Conservation (phyloP, 2,113 vertebrate genomes). For the Archilochus colubris region DNA sequence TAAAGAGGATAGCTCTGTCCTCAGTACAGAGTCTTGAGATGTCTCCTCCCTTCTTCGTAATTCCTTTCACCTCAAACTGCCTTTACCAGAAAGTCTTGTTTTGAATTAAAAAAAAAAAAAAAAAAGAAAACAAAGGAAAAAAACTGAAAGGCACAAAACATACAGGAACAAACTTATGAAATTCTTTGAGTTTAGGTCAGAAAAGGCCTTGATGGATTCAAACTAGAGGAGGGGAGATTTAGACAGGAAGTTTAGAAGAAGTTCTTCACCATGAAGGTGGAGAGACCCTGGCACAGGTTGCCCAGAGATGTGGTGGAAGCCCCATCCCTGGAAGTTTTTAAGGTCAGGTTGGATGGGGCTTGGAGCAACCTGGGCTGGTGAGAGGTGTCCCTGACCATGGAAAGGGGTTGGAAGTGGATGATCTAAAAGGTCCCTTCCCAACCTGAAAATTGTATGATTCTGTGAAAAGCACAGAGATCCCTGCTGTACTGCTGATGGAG, state of each 20-base stretch:
- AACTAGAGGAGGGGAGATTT: no score
- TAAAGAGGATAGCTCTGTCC: not conserved
- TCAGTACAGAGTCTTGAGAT: not conserved
- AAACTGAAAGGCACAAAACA: not conserved
- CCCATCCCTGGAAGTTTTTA: no score
- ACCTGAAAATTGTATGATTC: no score
- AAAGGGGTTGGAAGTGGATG: no score
- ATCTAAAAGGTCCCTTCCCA: no score
- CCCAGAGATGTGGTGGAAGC: no score
- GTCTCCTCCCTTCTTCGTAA: not conserved
- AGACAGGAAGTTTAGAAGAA: no score
- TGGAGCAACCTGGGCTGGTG: no score
- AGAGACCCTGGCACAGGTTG: no score
- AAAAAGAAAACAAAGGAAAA: not conserved
- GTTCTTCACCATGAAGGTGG: no score
- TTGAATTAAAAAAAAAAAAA: not conserved
- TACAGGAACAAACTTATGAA: not conserved
- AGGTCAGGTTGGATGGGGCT: no score
- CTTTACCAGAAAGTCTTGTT: not conserved
- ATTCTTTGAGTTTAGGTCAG: not conserved
- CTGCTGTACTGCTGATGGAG: not conserved
- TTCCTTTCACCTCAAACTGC: not conserved
- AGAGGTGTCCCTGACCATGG: no score
- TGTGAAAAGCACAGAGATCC: not conserved
- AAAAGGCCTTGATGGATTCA: not conserved